These are phyloP conservation scores for Trichogramma pretiosum DNA, from an alignment of 1,140 invertebrate genomes.

Conservation along the genomic window DNA sequence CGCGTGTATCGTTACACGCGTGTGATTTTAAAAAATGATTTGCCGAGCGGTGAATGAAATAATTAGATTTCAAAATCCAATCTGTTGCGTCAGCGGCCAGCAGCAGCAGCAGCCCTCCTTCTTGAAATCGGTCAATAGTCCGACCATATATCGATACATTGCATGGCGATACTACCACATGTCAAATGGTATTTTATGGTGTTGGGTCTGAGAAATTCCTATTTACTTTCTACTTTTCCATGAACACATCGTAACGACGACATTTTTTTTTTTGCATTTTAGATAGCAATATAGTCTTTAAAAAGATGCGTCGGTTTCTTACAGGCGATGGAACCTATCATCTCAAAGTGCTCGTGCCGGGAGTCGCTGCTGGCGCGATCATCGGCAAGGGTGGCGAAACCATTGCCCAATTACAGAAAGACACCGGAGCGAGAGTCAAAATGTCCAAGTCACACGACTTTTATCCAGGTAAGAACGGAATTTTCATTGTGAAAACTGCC, in stretches of 20 bases:
- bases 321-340: slow-evolving; percentile 72
- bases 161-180: too few species aligned
- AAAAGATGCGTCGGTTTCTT: too few species aligned
- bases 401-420: slow-evolving; percentile 92
- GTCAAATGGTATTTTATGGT: too few species aligned
- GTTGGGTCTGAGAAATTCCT: too few species aligned
- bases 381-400: slow-evolving; percentile 97
- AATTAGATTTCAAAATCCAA: too few species aligned
- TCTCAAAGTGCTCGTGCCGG: slow-evolving; percentile 93
- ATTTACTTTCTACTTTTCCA: too few species aligned
- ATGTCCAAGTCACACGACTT: slow-evolving; percentile 98
- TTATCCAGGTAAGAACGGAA: slow-evolving; percentile 82
- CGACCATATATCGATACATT: background rate
- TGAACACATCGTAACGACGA: slow-evolving; percentile 14
- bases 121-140: background rate
- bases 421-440: slow-evolving; percentile 89
- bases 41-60: too few species aligned
- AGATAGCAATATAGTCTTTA: too few species aligned
- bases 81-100: too few species aligned
- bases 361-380: slow-evolving; percentile 91
- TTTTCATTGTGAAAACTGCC: too few species aligned
- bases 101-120: background rate
- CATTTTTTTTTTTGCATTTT: slow-evolving; percentile 18
- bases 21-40: too few species aligned
- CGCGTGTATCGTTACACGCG: too few species aligned